Base-by-base conservation (phyloP, 2,888 invertebrate genomes). In the Drosophila cyrtoloma region DNA sequence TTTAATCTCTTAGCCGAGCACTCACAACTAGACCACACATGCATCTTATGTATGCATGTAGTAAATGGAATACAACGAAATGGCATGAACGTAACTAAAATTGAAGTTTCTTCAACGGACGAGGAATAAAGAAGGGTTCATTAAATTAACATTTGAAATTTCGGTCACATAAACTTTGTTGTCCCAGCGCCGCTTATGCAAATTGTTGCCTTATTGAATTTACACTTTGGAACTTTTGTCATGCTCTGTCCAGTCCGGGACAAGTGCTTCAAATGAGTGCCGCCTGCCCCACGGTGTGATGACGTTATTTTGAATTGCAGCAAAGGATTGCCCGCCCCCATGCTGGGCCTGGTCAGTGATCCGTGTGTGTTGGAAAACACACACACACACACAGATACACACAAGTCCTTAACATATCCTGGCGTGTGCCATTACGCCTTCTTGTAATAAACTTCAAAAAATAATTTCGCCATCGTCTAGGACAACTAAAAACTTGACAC, bases 401-500 rank as follows among this genome's bases (percentile, higher is more conserved):
- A 60, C 22, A 57, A 47, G 62, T 59, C 55, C 52, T 68, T 55
- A 68, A 65, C 57, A 80, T 71, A 76, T 72, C 74, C 83, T 59
- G 65, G 59, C 61, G 72, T 72, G 71, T 65, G 70, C 75, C 63
- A 72, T 58, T 69, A 58, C 71, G 77, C 75, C 79, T 74, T 68
- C 69, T 71, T 77, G 75, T 75, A 89, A 83, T 88, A 85, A 88
- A 86, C 79, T 88, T 90, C 74, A 90, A 90, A 88, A 88, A 86
- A 88, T 85, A 88, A 86, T 86, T 88, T 85, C 60, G 39, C 65
- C 86, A 77, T 57, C 88, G 82, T 82, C 84, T 84, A 75, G 81
- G 87, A 89, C 91, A 87, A 84, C 91, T 90, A 89, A 86, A 26
- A 87, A 89, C 86, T 90, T 87, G 89, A 90, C 90, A 89, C 89